phyloP scores from a whole-genome alignment of 2,797 vertebrate species.

The Melanotaenia nigrans region DNA sequence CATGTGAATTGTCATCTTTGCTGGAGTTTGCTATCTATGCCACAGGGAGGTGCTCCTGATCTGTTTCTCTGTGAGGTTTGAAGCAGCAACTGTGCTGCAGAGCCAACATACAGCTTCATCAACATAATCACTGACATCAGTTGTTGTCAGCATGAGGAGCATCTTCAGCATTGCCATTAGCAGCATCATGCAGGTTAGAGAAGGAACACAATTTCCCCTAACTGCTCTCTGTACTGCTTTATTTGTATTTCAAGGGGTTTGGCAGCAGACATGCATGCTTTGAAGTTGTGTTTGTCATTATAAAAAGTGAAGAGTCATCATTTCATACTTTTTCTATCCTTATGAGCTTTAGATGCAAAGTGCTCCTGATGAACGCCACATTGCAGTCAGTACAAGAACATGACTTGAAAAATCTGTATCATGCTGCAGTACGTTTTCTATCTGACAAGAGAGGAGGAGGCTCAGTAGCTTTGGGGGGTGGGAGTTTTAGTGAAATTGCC shows the following conservation, averaged over 20 bases:
- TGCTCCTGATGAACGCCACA: background rate
- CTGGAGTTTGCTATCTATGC: background rate
- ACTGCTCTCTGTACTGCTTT: background rate
- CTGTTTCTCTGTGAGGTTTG: background rate
- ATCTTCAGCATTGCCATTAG: constrained; percentile 20
- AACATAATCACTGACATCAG: constrained; percentile 4
- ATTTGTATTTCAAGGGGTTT: background rate
- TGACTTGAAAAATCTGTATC: constrained; percentile 18
- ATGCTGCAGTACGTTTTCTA: constrained; percentile 41
- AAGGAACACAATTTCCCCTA: constrained; percentile 9
- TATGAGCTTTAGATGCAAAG: background rate
- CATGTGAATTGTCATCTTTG: no score
- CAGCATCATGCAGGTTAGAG: constrained; percentile 37
- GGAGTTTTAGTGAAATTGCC: constrained; percentile 25
- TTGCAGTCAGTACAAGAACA: constrained; percentile 25
- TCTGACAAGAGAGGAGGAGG: constrained; percentile 16
- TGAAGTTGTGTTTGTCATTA: background rate
- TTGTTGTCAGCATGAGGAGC: constrained; percentile 32
- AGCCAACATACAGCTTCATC: constrained; percentile 19
- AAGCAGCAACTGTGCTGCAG: constrained; percentile 28
- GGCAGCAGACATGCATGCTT: background rate
- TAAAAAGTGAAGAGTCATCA: background rate
- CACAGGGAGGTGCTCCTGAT: constrained; percentile 56
- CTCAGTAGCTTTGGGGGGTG: constrained; percentile 6
- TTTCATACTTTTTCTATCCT: background rate